Conservation (phyloP, 1,140 invertebrate species). For the Orius insidiosus region DNA sequence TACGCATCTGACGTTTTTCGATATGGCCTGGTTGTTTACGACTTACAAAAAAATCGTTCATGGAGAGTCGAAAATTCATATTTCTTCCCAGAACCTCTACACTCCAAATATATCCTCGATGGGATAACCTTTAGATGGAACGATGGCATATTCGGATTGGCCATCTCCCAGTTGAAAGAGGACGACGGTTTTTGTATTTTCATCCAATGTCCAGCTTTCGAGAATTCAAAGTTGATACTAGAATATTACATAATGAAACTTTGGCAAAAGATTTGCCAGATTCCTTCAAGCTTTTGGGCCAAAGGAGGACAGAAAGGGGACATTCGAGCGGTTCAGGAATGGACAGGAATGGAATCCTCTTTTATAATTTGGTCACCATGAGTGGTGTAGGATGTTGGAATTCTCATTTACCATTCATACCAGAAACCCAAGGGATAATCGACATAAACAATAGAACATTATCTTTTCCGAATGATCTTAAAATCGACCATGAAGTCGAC, state of each 20-base stretch:
- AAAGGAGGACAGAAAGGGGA: slow-evolving; percentile 33
- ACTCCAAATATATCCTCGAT: slow-evolving; percentile 45
- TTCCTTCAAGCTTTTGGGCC: slow-evolving; percentile 41
- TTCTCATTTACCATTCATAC: slow-evolving; percentile 26
- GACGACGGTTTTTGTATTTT: slow-evolving; percentile 48
- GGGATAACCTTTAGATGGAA: slow-evolving; percentile 61
- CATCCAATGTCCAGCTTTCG: slow-evolving; percentile 60
- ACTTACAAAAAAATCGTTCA: slow-evolving; percentile 41
- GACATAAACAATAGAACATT: slow-evolving; percentile 38
- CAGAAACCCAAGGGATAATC: slow-evolving; percentile 40
- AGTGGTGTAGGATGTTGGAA: slow-evolving; percentile 66
- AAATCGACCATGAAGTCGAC: slow-evolving; percentile 43
- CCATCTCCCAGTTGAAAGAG: slow-evolving; percentile 38
- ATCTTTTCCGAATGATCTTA: slow-evolving; percentile 61
- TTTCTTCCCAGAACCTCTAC: slow-evolving; percentile 58
- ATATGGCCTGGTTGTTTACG: slow-evolving; percentile 50
- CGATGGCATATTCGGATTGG: slow-evolving; percentile 61
- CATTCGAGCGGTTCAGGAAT: slow-evolving; percentile 55
- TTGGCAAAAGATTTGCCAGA: slow-evolving; percentile 24
- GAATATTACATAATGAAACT: slow-evolving; percentile 38
- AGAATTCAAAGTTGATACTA: slow-evolving; percentile 52
- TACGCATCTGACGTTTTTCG: slow-evolving; percentile 62
- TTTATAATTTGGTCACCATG: slow-evolving; percentile 54
- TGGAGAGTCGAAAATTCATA: slow-evolving; percentile 55
- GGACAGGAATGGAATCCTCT: slow-evolving; percentile 51